These are phyloP conservation scores for Drosophila setosimentum DNA, from an alignment of 2,888 invertebrate genomes.

Conservation along the genomic window DNA sequence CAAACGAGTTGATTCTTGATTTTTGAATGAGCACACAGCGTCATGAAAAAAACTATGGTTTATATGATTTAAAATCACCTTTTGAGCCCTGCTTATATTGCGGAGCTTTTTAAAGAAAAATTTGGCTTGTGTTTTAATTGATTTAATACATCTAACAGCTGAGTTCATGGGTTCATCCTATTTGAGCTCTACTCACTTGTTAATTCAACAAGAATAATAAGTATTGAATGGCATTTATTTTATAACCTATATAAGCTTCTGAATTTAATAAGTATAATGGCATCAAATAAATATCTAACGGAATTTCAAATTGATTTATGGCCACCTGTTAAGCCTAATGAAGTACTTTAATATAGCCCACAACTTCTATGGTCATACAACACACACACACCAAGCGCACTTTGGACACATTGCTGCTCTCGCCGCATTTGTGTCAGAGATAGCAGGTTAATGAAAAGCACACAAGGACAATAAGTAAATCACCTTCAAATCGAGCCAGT, in stretches of 20 bases:
- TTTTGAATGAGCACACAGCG: neutral
- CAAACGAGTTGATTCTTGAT: neutral
- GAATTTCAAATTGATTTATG: neutral
- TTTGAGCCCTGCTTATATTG: no score
- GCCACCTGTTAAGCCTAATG: neutral
- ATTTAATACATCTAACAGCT: neutral
- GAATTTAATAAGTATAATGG: neutral
- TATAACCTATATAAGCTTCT: neutral
- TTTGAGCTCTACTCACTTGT: neutral
- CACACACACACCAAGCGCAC: neutral
- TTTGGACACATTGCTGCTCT: neutral
- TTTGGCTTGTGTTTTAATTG: neutral
- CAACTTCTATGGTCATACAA: slow-evolving; percentile 24
- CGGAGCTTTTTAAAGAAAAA: no score
- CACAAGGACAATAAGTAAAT: slow-evolving; percentile 4
- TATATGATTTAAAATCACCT: no score
- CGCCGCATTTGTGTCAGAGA: neutral
- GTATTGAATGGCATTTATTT: neutral
- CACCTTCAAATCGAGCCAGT: slow-evolving; percentile 25
- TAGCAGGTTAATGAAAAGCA: slow-evolving; percentile 43
- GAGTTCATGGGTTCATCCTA: neutral
- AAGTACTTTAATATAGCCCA: neutral
- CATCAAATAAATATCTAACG: neutral
- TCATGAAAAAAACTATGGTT: no score
- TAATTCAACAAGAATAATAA: neutral